These are phyloP conservation scores for Xylophagus ater DNA, from an alignment of 2,888 invertebrate species.

Conservation along the genomic window DNA sequence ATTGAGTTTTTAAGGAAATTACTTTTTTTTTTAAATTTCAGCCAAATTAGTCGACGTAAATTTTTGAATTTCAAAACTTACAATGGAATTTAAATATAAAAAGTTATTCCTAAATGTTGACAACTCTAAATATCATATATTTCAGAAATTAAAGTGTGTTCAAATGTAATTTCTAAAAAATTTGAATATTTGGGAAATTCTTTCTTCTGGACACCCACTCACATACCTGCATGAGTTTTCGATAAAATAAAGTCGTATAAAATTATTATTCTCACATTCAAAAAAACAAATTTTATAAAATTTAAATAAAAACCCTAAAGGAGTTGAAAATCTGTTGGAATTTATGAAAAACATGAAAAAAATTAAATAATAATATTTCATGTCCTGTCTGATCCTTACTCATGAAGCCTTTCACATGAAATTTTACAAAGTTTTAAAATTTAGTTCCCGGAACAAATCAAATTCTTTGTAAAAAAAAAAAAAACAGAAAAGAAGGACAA, in stretches of 20 bases:
- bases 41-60: too few species aligned
- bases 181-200: too few species aligned
- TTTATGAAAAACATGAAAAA: constrained; percentile 3
- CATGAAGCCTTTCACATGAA: neutral
- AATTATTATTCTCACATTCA: constrained; percentile 4
- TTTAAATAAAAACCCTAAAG: constrained; percentile 13
- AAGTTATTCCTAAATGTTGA: too few species aligned
- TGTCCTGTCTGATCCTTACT: neutral
- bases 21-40: too few species aligned
- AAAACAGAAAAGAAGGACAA: constrained; percentile 4
- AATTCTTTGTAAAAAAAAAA: neutral
- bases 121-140: too few species aligned
- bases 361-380: neutral
- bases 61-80: too few species aligned
- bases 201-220: too few species aligned
- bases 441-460: neutral
- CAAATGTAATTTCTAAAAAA: too few species aligned
- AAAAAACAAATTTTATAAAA: constrained; percentile 12
- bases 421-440: neutral
- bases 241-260: constrained; percentile 12
- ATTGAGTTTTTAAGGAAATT: too few species aligned
- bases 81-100: too few species aligned
- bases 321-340: constrained; percentile 9
- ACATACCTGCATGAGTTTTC: too few species aligned
- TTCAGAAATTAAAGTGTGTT: too few species aligned